phyloP scores from a whole-genome alignment of 2,888 invertebrate genomes.

The Nowickia ferox region DNA sequence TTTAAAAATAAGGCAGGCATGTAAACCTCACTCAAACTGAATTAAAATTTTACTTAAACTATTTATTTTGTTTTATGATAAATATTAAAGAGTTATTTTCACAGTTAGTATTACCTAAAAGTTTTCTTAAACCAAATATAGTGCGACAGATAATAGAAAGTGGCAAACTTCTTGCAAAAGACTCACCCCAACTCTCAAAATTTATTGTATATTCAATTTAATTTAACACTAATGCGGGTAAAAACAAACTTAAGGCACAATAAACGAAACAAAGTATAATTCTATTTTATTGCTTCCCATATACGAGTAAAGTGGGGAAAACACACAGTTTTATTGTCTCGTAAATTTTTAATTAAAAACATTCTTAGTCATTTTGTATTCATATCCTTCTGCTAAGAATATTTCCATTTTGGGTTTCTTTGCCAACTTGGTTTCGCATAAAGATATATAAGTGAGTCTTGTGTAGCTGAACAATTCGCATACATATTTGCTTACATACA shows the following conservation, averaged over 20 bases:
- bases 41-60: too few species aligned
- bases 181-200: too few species aligned
- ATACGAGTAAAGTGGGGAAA: not conserved
- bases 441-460: not conserved
- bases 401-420: not conserved
- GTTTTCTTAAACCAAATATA: too few species aligned
- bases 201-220: too few species aligned
- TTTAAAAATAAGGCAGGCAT: too few species aligned
- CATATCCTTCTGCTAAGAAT: conserved; percentile 15
- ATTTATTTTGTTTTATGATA: too few species aligned
- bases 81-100: too few species aligned
- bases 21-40: too few species aligned
- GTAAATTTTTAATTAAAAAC: conserved; percentile 56
- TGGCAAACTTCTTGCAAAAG: too few species aligned
- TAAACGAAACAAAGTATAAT: not conserved
- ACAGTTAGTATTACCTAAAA: too few species aligned
- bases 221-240: not conserved
- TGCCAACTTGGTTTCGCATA: not conserved
- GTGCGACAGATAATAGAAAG: too few species aligned
- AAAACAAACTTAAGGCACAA: not conserved
- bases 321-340: conserved; percentile 22
- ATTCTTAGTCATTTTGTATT: conserved; percentile 1
- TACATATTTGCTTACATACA: too few species aligned
- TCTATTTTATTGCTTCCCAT: not conserved
- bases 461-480: not conserved